Evolutionary conservation across 2,113 vertebrate species (phyloP), one percentile per base, ranked within the genome.

Genomic region (Tenebrosternarchus preto): DNA sequence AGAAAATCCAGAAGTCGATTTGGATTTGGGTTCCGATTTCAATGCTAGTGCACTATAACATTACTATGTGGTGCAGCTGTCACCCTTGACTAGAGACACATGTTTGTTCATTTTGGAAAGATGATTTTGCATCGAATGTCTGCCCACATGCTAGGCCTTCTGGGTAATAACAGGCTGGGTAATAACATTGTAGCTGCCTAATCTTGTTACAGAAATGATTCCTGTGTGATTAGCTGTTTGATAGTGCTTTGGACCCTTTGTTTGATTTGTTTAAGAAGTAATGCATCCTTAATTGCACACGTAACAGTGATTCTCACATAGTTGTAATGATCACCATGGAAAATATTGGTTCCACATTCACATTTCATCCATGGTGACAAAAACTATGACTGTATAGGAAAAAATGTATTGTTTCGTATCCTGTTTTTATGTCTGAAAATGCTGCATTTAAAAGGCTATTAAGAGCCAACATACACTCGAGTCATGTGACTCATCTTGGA

Each of bases 81-180:
- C 39, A 43, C 39, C 11, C 39, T 43, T 43, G 6, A 43, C 39
- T 43, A 43, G 39, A 43, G 39, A 43, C 6, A 43, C 39, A 8
- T 43, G 39, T 7, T 9, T 43, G 11, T 60, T 78, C 60, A 78
- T 71, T 61, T 24, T 46, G 66, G 55, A 71, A 78, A 78, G 77
- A 78, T 71, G 77, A 61, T 9, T 71, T n/a, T 12, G 2, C 19
- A 9, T 43, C 39, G 39, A 43, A 43, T 43, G 39, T 43, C 39
- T 43, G 39, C 39, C 39, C 11, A 9, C 39, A 43, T 43, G 39
- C 5, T 2, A 43, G 39, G 39, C 39, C 39, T 43, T 43, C 39
- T 43, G 39, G 39, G 39, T 43, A 43, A 43, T 43, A 43, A 43
- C 39, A 43, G 39, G 6, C 39, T 43, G 53, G 15, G n/a, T n/a